Evolutionary conservation across 1,140 invertebrate species (phyloP).

Genomic region (Parapsyche elsis): DNA sequence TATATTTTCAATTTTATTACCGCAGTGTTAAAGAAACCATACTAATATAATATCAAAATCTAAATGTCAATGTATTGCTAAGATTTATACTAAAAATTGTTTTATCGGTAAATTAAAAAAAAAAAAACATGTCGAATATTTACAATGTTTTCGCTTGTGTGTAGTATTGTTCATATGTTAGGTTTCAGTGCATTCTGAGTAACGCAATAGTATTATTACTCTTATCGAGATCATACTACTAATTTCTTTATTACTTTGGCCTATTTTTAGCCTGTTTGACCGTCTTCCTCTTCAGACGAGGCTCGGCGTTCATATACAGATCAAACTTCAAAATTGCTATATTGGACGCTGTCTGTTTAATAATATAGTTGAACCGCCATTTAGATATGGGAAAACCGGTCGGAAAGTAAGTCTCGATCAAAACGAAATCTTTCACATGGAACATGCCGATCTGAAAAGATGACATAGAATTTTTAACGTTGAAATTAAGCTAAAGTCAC

Average conservation of each 20-base stretch:
- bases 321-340: conserved; percentile 10
- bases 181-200: background rate
- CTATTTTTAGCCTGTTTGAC: conserved; percentile 25
- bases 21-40: too few relatives aligned
- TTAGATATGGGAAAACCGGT: conserved; percentile 21
- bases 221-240: too few relatives aligned
- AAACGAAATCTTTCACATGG: conserved; percentile 18
- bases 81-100: too few relatives aligned
- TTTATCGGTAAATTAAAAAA: too few relatives aligned
- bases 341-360: conserved; percentile 5
- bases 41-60: too few relatives aligned
- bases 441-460: conserved; percentile 29
- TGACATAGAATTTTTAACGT: background rate
- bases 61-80: too few relatives aligned
- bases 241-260: background rate
- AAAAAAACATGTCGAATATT: background rate
- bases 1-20: conserved; percentile 25
- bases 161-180: too few relatives aligned
- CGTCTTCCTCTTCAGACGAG: background rate
- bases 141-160: background rate
- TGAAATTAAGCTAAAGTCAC: background rate
- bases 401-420: conserved; percentile 33
- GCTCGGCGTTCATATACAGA: background rate
- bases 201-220: too few relatives aligned
- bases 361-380: conserved; percentile 25